Evolutionary conservation across 2,113 vertebrate species (phyloP), one percentile per base, ranked within the genome.

Genomic region (Malurus alboscapulatus): DNA sequence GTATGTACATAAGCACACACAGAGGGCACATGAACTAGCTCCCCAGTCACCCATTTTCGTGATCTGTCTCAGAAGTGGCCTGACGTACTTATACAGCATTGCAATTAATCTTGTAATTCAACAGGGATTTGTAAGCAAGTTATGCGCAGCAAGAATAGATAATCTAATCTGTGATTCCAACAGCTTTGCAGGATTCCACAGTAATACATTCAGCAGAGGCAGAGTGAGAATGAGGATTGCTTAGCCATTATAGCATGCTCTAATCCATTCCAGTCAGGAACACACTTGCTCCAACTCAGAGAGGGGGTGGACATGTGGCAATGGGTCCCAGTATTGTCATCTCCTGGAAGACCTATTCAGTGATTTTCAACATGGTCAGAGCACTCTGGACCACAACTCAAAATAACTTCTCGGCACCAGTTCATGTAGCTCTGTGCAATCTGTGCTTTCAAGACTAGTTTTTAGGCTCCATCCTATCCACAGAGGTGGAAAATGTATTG

Each of bases 231-330:
- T 45, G 55, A 61, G 50, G 62, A 68, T 2, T 67, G 65, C 48
- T 81, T 50, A 57, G 75, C 62, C 3, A 1, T 25, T 65, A n/a
- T 4, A 44, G 62, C 1, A 0, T 0, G 2, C 24, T 55, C 61
- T 59, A 51, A 50, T 12, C 42, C 38, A 47, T 19, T 34, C 40
- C 8, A 20, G n/a, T 17, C 51, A 85, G 79, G 71, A 80, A 45
- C 25, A 54, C 1, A 2, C 15, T 68, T 65, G 44, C 40, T 63
- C 65, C 47, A 26, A 9, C 45, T 44, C 66, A 24, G 57, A 48
- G 30, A 25, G 45, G 2, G 17, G 14, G 30, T 26, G 27, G 22
- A 59, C 2, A 3, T 17, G 26, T 3, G 2, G 44, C 53, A 72
- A 7, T 5, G 16, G 48, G 44, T 79, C 29, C 59, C 69, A 51